A percentile compares a stretch with the other conserved stretches of the same genome.
These are phyloP conservation scores for Phocides pigmalion DNA, from an alignment of 1,140 invertebrate species.

Conservation along the genomic window DNA sequence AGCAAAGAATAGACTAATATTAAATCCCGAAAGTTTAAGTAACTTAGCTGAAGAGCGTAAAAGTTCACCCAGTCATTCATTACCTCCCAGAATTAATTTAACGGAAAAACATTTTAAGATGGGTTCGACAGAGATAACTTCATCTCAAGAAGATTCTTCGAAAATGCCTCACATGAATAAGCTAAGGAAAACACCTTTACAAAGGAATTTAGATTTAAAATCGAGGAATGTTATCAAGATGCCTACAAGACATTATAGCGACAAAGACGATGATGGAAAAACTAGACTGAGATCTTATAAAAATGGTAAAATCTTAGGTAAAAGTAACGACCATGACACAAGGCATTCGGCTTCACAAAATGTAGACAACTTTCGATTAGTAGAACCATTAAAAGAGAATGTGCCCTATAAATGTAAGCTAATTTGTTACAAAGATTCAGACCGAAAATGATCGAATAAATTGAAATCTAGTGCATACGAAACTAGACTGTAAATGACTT, in stretches of 20 bases:
- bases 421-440: constrained; percentile 56
- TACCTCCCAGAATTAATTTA: background rate
- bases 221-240: background rate
- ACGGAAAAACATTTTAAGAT: too few species aligned
- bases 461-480: too few species aligned
- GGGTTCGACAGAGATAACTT: background rate
- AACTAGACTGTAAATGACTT: too few species aligned
- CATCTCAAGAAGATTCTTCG: background rate
- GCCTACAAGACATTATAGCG: background rate
- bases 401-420: constrained; percentile 67
- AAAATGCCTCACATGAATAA: constrained; percentile 3
- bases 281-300: constrained; percentile 8
- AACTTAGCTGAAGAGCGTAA: background rate
- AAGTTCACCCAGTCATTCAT: background rate
- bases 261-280: background rate
- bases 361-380: constrained; percentile 25
- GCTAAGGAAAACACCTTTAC: constrained; percentile 5
- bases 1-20: background rate
- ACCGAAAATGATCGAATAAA: too few species aligned
- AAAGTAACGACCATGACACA: constrained; percentile 34
- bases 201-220: constrained; percentile 13
- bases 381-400: constrained; percentile 55
- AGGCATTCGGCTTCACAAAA: constrained; percentile 48
- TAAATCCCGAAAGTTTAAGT: constrained; percentile 1
- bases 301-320: too few species aligned